Base-by-base conservation (phyloP, 2,888 invertebrate species). In the Antitype chi region DNA sequence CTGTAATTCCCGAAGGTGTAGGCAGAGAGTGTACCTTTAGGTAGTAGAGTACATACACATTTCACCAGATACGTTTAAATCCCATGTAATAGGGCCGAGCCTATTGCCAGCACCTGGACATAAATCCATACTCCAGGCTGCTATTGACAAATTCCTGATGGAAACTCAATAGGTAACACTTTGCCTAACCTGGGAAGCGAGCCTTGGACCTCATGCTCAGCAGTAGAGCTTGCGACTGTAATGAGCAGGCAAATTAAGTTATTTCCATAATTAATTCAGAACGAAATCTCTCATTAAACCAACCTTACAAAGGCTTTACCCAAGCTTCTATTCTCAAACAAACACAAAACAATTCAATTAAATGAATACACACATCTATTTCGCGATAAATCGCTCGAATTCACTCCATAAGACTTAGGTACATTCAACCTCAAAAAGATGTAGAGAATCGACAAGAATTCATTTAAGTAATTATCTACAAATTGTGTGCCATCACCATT, bases 291-390 rank as follows among this genome's bases (percentile, higher is more conserved):
- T 76, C 20, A 66, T 62, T 25, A 75, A 66, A 70, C 28, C 23
- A 32, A 25, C 32, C 17, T 15, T 13, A 57, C 15, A 70, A 67
- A 73, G n/a, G 52, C 6, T 57, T 28, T 43, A 28, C n/a, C n/a
- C 11, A 60, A 69, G n/a, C 15, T 47, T 53, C n/a, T 59, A 64
- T 20, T 55, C 25, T 60, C n/a, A 60, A 81, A 73, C 47, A 49
- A 78, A 43, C 49, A 57, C 7, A 9, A 49, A 9, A 52, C n/a
- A 25, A 60, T 55, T 52, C 23, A 84, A 81, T 84, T 60, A 57
- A 79, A 71, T 68, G 25, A 67, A 38, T 32, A 60, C 25, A 66
- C 23, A 13, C 59, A 47, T 80, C 15, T 59, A 80, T 71, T 64
- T 64, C 13, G 32, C 11, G 55, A 63, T 68, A 28, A 53, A 53